phyloP scores from a whole-genome alignment of 2,888 invertebrate genomes.

The Pristionchus japonicus region DNA sequence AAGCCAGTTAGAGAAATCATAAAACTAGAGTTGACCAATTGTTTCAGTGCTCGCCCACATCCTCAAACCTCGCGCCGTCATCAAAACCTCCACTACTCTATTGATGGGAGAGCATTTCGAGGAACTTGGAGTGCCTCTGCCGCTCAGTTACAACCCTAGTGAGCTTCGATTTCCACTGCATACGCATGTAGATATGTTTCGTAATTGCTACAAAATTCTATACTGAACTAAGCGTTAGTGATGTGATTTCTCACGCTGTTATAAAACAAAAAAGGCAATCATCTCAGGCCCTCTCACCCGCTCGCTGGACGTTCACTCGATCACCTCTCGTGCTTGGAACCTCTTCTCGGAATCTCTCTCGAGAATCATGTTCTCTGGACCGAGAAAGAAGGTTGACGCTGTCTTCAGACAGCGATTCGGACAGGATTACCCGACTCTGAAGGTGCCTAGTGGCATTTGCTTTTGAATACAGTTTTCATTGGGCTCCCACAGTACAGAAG shows the following conservation, averaged over 20 bases:
- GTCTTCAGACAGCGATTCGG: not conserved
- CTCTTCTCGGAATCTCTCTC: not conserved
- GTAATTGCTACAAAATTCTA: not conserved
- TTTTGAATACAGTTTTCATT: too few species aligned
- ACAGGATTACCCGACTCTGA: not conserved
- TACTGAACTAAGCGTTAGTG: too few species aligned
- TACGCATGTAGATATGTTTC: too few species aligned
- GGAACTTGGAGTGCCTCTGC: not conserved
- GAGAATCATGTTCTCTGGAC: not conserved
- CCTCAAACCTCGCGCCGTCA: not conserved
- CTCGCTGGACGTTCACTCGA: not conserved
- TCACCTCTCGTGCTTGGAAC: not conserved
- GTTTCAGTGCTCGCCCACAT: not conserved
- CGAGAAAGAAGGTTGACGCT: not conserved
- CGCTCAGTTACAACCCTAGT: conserved; percentile 28
- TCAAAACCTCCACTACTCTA: not conserved
- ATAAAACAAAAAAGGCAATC: too few species aligned
- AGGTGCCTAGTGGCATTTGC: too few species aligned
- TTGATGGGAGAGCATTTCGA: not conserved
- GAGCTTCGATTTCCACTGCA: not conserved
- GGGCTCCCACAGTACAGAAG: too few species aligned
- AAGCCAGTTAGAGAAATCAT: too few species aligned
- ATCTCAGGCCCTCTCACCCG: not conserved
- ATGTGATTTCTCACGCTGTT: too few species aligned
- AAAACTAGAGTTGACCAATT: too few species aligned